Conservation (phyloP, 2,888 invertebrate genomes). For the Colostygia pectinataria region DNA sequence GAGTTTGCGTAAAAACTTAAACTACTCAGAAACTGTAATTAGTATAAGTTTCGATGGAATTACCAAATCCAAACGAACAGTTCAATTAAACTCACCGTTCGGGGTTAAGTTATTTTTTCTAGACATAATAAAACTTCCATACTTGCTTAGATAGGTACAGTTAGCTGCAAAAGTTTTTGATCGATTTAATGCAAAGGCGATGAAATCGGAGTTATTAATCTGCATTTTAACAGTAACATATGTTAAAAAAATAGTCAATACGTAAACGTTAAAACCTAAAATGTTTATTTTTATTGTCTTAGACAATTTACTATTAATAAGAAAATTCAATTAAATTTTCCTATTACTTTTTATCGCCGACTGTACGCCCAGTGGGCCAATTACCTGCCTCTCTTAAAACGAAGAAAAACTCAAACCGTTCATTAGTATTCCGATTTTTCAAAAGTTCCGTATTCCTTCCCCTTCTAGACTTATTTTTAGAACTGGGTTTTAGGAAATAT, state of each 20-base stretch:
- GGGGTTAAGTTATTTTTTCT: slow-evolving; percentile 20
- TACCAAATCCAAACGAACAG: slow-evolving; percentile 7
- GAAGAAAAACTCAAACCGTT: slow-evolving; percentile 18
- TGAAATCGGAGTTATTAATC: too few species aligned
- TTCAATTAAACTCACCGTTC: slow-evolving; percentile 14
- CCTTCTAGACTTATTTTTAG: neutral
- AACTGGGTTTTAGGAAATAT: neutral
- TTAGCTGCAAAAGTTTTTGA: slow-evolving; percentile 3
- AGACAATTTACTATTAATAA: too few species aligned
- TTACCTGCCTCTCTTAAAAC: slow-evolving; percentile 22
- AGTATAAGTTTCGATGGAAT: neutral
- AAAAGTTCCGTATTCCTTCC: slow-evolving; percentile 6
- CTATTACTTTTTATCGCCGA: slow-evolving; percentile 1
- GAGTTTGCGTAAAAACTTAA: neutral
- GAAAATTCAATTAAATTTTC: too few species aligned
- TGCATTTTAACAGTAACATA: too few species aligned
- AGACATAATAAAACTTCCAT: slow-evolving; percentile 24
- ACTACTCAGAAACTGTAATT: slow-evolving; percentile 2
- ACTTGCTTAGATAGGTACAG: slow-evolving; percentile 16
- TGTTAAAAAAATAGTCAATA: too few species aligned
- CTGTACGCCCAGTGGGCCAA: slow-evolving; percentile 17
- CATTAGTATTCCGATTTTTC: slow-evolving; percentile 14
- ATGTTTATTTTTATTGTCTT: too few species aligned
- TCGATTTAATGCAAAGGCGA: too few species aligned
- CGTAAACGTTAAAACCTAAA: too few species aligned